phyloP scores from a whole-genome alignment of 1,140 invertebrate species.

The Cotesia typhae region DNA sequence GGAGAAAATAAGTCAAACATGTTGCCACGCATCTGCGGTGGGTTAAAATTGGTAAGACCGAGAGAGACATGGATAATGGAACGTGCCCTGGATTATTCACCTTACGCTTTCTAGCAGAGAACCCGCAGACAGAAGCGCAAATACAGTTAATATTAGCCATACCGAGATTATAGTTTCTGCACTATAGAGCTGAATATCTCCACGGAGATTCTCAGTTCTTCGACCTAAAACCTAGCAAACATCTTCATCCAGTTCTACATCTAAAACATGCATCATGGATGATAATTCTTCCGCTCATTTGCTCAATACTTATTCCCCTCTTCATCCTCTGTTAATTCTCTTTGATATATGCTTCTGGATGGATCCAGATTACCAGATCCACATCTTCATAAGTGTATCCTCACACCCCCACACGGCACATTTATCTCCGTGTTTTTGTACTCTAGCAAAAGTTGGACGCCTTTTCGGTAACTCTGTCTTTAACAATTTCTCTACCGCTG shows the following conservation, averaged over 20 bases:
- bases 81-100: constrained; percentile 23
- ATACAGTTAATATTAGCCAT: constrained; percentile 51
- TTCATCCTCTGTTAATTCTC: not conserved
- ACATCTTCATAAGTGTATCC: constrained; percentile 1
- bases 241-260: constrained; percentile 33
- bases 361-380: not conserved
- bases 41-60: too few relatives aligned
- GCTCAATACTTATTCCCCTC: not conserved
- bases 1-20: constrained; percentile 50
- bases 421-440: constrained; percentile 16
- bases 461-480: constrained; percentile 21
- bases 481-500: constrained; percentile 14
- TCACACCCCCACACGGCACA: not conserved
- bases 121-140: constrained; percentile 43
- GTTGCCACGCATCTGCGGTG: not conserved
- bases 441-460: constrained; percentile 31
- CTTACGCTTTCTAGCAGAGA: constrained; percentile 44
- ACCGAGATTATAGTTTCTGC: constrained; percentile 50
- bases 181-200: constrained; percentile 41
- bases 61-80: not conserved
- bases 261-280: constrained; percentile 16
- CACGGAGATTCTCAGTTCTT: constrained; percentile 17
- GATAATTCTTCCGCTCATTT: constrained; percentile 33
- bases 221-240: constrained; percentile 35
- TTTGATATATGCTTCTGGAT: constrained; percentile 15